Evolutionary conservation across 2,113 vertebrate species (phyloP).

Genomic region (Syngnathus floridae): DNA sequence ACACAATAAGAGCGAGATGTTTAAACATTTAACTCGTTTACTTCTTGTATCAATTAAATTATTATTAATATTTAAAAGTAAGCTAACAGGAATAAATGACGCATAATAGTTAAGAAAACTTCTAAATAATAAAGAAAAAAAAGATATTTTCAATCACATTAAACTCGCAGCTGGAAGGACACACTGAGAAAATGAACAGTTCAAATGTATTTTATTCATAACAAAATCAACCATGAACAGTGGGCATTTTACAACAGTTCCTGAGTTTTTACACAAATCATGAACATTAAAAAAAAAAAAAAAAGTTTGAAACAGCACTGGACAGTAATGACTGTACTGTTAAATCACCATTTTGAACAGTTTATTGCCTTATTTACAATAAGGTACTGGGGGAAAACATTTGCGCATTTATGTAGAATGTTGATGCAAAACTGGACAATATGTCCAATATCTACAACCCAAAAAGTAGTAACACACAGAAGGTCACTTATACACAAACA

Average conservation of each 20-base stretch:
- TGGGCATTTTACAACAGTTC: constrained; percentile 62
- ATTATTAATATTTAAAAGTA: too few relatives aligned
- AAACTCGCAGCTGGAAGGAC: neutral
- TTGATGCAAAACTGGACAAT: constrained; percentile 64
- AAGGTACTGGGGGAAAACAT: constrained; percentile 35
- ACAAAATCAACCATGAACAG: constrained; percentile 60
- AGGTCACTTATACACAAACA: constrained; percentile 75
- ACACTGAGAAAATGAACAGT: constrained; percentile 23
- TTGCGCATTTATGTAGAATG: constrained; percentile 56
- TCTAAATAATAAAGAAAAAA: neutral
- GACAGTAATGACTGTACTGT: constrained; percentile 52
- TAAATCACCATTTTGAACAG: constrained; percentile 26
- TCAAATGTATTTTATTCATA: constrained; percentile 63
- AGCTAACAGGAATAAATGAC: too few relatives aligned
- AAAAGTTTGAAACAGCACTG: constrained; percentile 43
- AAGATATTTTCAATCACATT: neutral
- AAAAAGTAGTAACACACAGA: constrained; percentile 68
- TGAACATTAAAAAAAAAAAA: constrained; percentile 41
- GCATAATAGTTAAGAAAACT: too few relatives aligned
- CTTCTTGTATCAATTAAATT: too few relatives aligned
- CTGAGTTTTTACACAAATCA: constrained; percentile 67
- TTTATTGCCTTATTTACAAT: constrained; percentile 58
- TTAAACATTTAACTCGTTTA: neutral
- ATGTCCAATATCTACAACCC: constrained; percentile 67
- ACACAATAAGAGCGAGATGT: neutral